These are phyloP conservation scores for Candidula unifasciata DNA, from an alignment of 2,888 invertebrate genomes.

Conservation along the genomic window DNA sequence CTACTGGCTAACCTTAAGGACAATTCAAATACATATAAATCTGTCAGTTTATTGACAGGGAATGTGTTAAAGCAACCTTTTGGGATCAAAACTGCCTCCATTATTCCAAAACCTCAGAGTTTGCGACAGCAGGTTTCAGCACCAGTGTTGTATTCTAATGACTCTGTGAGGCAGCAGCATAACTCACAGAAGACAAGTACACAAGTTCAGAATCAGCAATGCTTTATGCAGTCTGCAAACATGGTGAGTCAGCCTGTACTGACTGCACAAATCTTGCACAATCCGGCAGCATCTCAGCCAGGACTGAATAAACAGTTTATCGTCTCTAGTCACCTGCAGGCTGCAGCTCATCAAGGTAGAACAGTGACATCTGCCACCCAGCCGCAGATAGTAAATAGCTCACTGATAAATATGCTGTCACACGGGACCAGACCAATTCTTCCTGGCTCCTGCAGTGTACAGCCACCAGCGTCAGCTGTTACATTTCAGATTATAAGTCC, in stretches of 20 bases:
- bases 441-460: background rate
- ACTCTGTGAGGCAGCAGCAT: background rate
- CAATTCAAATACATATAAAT: background rate
- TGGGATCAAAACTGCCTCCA: background rate
- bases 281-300: background rate
- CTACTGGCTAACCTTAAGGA: background rate
- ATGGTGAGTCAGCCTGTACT: background rate
- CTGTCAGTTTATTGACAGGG: background rate
- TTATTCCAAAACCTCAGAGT: background rate
- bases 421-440: constrained; percentile 1
- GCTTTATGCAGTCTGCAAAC: background rate
- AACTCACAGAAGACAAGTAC: constrained; percentile 6
- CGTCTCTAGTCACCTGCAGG: background rate
- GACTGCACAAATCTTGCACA: background rate
- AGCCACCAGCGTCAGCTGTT: background rate
- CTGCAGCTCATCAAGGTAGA: constrained; percentile 8
- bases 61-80: background rate
- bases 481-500: constrained; percentile 17
- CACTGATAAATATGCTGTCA: background rate
- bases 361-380: constrained; percentile 1
- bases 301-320: constrained; percentile 27
- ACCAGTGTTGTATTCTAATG: constrained; percentile 4
- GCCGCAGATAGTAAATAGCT: background rate
- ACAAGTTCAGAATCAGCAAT: background rate
- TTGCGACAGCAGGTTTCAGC: background rate